phyloP scores from a whole-genome alignment of 1,140 invertebrate genomes.

The Diploscapter pachys region DNA sequence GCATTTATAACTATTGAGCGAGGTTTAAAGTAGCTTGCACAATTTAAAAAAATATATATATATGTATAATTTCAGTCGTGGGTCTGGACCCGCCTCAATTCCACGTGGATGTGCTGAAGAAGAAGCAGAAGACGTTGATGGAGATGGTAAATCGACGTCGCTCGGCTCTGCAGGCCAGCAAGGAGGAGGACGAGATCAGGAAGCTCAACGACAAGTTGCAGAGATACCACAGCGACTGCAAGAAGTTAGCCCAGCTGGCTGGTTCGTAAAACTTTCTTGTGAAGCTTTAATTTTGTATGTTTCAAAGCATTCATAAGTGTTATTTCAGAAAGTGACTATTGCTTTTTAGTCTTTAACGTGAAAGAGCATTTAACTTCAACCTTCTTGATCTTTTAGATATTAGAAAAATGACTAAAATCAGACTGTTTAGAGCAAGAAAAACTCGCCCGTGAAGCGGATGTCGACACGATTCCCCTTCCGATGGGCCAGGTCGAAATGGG shows the following conservation, averaged over 20 bases:
- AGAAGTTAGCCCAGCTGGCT: slow-evolving; percentile 8
- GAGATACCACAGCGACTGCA: slow-evolving; percentile 12
- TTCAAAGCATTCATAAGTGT: not conserved
- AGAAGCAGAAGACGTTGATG: slow-evolving; percentile 24
- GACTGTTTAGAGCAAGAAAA: slow-evolving; percentile 14
- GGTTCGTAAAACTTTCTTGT: not conserved
- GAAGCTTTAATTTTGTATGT: not conserved
- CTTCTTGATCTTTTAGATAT: too few relatives aligned
- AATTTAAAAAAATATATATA: too few relatives aligned
- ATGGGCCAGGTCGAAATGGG: slow-evolving; percentile 6
- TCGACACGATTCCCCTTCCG: slow-evolving; percentile 22
- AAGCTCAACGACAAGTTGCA: slow-evolving; percentile 27
- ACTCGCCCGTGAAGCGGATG: slow-evolving; percentile 18
- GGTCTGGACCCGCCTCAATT: slow-evolving; percentile 25
- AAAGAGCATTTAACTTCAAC: not conserved
- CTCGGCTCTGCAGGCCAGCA: slow-evolving; percentile 14
- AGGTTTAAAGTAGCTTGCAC: too few relatives aligned
- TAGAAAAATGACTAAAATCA: not conserved
- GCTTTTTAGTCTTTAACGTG: not conserved
- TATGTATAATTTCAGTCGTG: slow-evolving; percentile 24
- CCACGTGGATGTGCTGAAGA: slow-evolving; percentile 30
- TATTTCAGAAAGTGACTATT: not conserved
- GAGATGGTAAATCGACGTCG: slow-evolving; percentile 22
- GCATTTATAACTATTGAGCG: too few relatives aligned
- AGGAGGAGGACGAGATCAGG: slow-evolving; percentile 25